Evolutionary conservation across 2,888 invertebrate species (phyloP).

Genomic region (Yponomeuta evonymella): DNA sequence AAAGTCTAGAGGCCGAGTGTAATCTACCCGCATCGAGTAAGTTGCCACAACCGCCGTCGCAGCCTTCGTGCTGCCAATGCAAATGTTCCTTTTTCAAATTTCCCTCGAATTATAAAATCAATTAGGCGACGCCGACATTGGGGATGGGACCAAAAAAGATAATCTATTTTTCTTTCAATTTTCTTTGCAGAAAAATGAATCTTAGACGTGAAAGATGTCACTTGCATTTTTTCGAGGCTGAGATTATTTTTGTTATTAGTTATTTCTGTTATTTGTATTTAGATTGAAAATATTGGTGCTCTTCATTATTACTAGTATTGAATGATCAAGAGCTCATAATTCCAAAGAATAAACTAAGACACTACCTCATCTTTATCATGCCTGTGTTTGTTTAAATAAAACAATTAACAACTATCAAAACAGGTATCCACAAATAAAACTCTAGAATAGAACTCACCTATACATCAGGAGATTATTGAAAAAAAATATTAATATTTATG

Average conservation of each 20-base stretch:
- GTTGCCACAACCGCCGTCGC: constrained; percentile 21
- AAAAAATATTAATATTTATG: constrained; percentile 77
- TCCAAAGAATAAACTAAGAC: too few species aligned
- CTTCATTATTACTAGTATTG: neutral
- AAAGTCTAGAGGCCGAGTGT: constrained; percentile 28
- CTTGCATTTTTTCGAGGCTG: neutral
- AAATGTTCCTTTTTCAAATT: constrained; percentile 49
- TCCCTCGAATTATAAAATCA: constrained; percentile 60
- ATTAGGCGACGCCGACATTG: constrained; percentile 46
- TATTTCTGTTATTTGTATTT: neutral
- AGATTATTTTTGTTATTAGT: neutral
- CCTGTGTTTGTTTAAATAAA: constrained; percentile 66
- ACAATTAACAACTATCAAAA: constrained; percentile 75
- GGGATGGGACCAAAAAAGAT: constrained; percentile 13
- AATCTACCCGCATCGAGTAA: constrained; percentile 16
- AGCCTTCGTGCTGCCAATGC: constrained; percentile 45
- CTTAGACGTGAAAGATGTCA: constrained; percentile 8
- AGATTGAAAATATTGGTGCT: neutral
- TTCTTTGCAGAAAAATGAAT: constrained; percentile 3
- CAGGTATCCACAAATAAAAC: constrained; percentile 51
- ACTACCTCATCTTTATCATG: too few species aligned
- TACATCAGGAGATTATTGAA: constrained; percentile 72
- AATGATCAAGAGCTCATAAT: neutral
- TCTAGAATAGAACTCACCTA: constrained; percentile 44
- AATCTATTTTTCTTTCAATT: constrained; percentile 17